Percentiles rank a stretch among this genome's conserved stretches.
Conservation (phyloP, 2,888 invertebrate genomes). For the Sympetrum striolatum region DNA sequence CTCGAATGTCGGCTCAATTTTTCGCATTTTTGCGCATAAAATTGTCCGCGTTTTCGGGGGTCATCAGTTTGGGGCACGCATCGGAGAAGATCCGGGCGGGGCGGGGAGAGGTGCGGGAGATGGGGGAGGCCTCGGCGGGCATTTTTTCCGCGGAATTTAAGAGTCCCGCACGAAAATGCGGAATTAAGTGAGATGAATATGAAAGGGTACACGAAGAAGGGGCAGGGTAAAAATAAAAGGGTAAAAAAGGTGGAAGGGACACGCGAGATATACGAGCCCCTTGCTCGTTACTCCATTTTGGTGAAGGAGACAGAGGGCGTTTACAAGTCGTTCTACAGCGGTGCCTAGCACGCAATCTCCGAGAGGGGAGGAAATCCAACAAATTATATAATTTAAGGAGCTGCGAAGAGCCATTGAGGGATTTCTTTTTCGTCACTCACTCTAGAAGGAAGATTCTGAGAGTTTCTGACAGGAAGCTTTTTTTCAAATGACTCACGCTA, state of each 20-base stretch:
- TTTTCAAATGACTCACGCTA: too few relatives aligned
- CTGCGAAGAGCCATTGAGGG: background rate
- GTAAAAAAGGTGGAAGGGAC: background rate
- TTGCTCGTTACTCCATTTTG: constrained; percentile 40
- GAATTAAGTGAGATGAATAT: constrained; percentile 43
- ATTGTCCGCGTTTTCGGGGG: background rate
- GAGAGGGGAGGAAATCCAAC: background rate
- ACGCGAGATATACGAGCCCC: constrained; percentile 19
- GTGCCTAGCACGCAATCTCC: background rate
- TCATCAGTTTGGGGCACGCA: background rate
- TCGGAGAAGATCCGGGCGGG: background rate
- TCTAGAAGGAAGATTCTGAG: too few relatives aligned
- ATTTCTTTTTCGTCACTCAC: background rate
- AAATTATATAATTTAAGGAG: constrained; percentile 9
- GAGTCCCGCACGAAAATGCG: constrained; percentile 28
- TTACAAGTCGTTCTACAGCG: constrained; percentile 29
- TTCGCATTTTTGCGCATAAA: constrained; percentile 12
- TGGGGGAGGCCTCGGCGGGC: background rate
- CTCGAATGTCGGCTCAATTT: background rate
- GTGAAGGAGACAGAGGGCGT: background rate
- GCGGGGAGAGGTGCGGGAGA: background rate
- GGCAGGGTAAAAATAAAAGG: background rate
- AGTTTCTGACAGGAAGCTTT: too few relatives aligned
- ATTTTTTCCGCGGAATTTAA: constrained; percentile 28
- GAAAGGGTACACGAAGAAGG: constrained; percentile 6